Conservation (phyloP, 2,888 invertebrate species). For the Cataglyphis cursor region DNA sequence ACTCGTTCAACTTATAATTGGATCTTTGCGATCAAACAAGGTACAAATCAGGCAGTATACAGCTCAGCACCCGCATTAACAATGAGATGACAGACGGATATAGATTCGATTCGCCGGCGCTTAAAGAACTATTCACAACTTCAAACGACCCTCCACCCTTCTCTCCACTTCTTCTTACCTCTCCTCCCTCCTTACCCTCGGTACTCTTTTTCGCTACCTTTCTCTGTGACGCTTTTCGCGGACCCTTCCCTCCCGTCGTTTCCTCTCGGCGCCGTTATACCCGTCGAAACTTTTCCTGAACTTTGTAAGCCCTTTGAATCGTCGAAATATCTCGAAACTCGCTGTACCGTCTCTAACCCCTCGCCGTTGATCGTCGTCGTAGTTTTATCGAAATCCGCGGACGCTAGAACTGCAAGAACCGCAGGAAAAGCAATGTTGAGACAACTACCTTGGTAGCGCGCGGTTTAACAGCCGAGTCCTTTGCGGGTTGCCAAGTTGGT, state of each 20-base stretch:
- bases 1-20: conserved; percentile 71
- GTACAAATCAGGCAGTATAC: conserved; percentile 46
- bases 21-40: conserved; percentile 51
- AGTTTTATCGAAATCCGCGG: conserved; percentile 51
- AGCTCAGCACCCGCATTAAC: conserved; percentile 53
- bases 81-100: conserved; percentile 58
- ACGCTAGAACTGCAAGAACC: conserved; percentile 29
- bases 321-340: conserved; percentile 62
- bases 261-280: conserved; percentile 10
- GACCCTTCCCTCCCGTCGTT: not conserved
- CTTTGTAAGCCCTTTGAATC: conserved; percentile 60
- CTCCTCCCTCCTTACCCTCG: not conserved
- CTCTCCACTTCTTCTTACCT: not conserved
- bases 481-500: conserved; percentile 16
- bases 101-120: conserved; percentile 50
- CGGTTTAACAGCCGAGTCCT: conserved; percentile 39
- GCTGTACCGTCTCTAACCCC: conserved; percentile 58
- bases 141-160: conserved; percentile 43
- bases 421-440: conserved; percentile 43
- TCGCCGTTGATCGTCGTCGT: conserved; percentile 46
- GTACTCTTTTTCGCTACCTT: conserved; percentile 11
- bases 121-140: conserved; percentile 61
- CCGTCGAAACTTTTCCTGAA: conserved; percentile 57
- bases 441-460: conserved; percentile 48
- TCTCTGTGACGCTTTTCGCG: not conserved